A percentile compares a stretch with the other conserved stretches of the same genome.
These are phyloP conservation scores for Dryococelus australis DNA, from an alignment of 2,888 invertebrate species.

Conservation along the genomic window DNA sequence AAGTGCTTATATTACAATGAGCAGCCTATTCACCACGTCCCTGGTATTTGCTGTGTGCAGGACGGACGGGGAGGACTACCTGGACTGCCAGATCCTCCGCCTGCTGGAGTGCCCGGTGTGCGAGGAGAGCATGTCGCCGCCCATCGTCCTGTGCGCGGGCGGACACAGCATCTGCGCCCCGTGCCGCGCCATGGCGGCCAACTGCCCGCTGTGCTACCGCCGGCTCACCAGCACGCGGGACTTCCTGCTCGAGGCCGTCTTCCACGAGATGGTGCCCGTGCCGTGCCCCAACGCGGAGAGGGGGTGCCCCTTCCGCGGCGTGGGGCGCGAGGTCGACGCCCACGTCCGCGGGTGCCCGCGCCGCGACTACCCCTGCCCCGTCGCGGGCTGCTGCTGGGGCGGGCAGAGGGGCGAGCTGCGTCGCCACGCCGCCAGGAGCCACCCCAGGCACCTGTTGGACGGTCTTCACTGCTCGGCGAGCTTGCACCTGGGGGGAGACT, in stretches of 20 bases:
- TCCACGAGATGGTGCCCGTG: background rate
- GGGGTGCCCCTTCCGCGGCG: background rate
- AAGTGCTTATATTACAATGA: too few species aligned
- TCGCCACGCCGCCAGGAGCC: background rate
- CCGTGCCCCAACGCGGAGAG: background rate
- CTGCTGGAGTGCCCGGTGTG: background rate
- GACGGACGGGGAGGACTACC: background rate
- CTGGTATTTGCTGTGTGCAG: too few species aligned
- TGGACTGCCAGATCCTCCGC: background rate
- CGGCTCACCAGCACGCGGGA: background rate
- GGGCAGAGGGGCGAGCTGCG: background rate
- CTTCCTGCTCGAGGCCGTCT: background rate
- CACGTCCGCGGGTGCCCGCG: background rate
- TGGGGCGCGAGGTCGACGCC: background rate
- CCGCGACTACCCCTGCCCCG: background rate
- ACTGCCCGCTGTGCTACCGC: slow-evolving; percentile 8
- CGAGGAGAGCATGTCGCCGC: background rate
- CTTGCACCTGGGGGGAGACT: background rate
- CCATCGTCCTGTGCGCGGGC: background rate
- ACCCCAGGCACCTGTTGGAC: background rate
- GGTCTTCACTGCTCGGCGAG: background rate
- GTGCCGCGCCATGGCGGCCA: background rate
- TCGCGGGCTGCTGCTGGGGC: background rate
- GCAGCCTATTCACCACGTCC: too few species aligned
- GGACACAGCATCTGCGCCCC: background rate